A percentile compares a stretch with the other conserved stretches of the same genome.
Conservation (phyloP, 2,797 vertebrate genomes). For the Chlorospingus flavigularis region DNA sequence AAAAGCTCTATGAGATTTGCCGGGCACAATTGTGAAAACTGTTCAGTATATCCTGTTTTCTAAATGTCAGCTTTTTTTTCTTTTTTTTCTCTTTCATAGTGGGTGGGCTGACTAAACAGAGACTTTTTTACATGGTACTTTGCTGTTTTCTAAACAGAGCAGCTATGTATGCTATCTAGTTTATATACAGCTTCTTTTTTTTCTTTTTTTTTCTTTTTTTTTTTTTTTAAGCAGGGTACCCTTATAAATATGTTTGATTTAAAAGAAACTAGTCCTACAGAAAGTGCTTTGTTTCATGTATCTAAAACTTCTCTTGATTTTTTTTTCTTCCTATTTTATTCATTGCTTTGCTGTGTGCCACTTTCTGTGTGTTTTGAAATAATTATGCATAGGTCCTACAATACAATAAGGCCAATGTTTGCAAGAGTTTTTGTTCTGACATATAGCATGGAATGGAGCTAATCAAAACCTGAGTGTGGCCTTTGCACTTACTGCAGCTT, state of each 20-base stretch:
- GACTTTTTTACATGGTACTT: conserved; percentile 77
- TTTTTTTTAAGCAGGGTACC: conserved; percentile 41
- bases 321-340: conserved; percentile 27
- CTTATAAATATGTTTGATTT: conserved; percentile 69
- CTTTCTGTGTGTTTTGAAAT: conserved; percentile 66
- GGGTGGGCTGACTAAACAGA: conserved; percentile 80
- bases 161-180: conserved; percentile 76
- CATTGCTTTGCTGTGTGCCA: conserved; percentile 41
- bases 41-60: conserved; percentile 64
- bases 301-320: conserved; percentile 42
- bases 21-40: conserved; percentile 74
- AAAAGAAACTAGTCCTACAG: conserved; percentile 57
- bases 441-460: conserved; percentile 25
- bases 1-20: conserved; percentile 68
- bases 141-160: conserved; percentile 79
- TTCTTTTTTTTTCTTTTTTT: too few relatives aligned
- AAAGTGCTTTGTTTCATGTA: conserved; percentile 64
- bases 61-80: conserved; percentile 60
- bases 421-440: conserved; percentile 54
- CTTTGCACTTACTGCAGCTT: conserved; percentile 27
- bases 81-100: conserved; percentile 60
- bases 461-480: conserved; percentile 57
- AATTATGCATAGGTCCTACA: conserved; percentile 33
- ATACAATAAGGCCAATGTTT: conserved; percentile 45
- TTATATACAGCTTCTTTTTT: conserved; percentile 73